Conservation (phyloP, 2,888 invertebrate species). For the Euzophera pinguis region DNA sequence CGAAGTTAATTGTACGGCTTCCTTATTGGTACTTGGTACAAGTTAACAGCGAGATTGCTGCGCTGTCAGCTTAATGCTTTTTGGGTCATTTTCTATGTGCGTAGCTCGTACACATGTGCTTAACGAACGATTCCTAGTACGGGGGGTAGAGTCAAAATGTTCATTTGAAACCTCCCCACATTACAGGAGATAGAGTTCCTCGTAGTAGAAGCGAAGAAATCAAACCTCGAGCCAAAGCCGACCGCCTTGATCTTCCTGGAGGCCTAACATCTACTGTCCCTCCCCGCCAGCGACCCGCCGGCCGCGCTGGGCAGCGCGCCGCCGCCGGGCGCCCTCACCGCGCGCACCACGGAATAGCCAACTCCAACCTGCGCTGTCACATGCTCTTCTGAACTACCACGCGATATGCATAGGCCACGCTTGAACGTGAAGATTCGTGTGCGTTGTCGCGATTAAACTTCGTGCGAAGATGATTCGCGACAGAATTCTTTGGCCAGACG, state of each 20-base stretch:
- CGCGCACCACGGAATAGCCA: conserved; percentile 79
- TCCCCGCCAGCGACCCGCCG: conserved; percentile 89
- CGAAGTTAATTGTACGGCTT: too few species aligned
- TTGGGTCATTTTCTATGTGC: too few species aligned
- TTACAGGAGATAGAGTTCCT: conserved; percentile 94
- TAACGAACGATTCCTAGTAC: too few species aligned
- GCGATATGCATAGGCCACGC: too few species aligned
- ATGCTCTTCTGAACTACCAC: conserved; percentile 78
- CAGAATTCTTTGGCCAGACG: too few species aligned
- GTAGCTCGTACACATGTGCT: too few species aligned
- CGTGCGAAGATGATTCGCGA: too few species aligned
- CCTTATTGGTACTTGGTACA: too few species aligned
- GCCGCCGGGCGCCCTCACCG: conserved; percentile 82
- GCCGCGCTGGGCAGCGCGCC: conserved; percentile 83
- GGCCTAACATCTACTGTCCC: conserved; percentile 95
- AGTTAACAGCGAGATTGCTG: too few species aligned
- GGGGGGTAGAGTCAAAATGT: neutral
- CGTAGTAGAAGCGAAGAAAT: conserved; percentile 95
- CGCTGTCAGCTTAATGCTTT: too few species aligned
- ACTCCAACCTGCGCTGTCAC: conserved; percentile 80
- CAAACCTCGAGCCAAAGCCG: conserved; percentile 94
- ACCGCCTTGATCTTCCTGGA: conserved; percentile 94
- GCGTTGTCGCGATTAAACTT: too few species aligned
- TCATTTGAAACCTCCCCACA: neutral
- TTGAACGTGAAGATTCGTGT: too few species aligned